phyloP scores from a whole-genome alignment of 92 coral and sea anemone genomes.

The Porites lobata region DNA sequence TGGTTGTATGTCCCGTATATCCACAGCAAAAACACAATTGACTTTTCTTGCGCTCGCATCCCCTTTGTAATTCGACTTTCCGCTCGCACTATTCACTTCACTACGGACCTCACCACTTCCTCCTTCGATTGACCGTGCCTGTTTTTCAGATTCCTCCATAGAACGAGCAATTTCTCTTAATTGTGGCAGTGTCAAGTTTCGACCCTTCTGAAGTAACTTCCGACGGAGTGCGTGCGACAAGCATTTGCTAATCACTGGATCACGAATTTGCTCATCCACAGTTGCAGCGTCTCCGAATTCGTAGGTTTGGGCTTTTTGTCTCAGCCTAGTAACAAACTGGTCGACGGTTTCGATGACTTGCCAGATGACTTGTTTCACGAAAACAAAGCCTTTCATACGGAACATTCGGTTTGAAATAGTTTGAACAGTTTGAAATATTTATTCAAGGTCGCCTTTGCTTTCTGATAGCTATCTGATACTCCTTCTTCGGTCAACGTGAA shows the following conservation, averaged over 20 bases:
- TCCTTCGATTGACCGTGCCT: constrained; percentile 30
- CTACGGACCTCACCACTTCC: neutral
- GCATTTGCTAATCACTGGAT: constrained; percentile 49
- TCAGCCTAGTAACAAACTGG: constrained; percentile 9
- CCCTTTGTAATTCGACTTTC: neutral
- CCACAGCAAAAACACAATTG: neutral
- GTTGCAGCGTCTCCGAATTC: constrained; percentile 57
- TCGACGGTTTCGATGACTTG: too few species aligned
- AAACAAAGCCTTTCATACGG: neutral
- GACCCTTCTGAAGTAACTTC: constrained; percentile 56
- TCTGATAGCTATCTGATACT: constrained; percentile 11
- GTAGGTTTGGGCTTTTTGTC: constrained; percentile 53
- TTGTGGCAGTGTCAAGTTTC: constrained; percentile 39
- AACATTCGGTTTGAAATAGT: too few species aligned
- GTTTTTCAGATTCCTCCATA: constrained; percentile 39
- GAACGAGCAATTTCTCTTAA: constrained; percentile 34
- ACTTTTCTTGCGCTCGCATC: neutral
- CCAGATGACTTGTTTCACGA: too few species aligned
- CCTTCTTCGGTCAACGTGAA: constrained; percentile 53
- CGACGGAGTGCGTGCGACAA: constrained; percentile 33
- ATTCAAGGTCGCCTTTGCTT: neutral
- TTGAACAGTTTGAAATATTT: too few species aligned
- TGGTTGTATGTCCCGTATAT: neutral
- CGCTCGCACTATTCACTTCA: neutral
- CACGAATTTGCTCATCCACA: constrained; percentile 62